Evolutionary conservation across 2,113 vertebrate genomes (phyloP), one percentile per base, ranked within the genome.

Genomic region (Corydoras sp.): DNA sequence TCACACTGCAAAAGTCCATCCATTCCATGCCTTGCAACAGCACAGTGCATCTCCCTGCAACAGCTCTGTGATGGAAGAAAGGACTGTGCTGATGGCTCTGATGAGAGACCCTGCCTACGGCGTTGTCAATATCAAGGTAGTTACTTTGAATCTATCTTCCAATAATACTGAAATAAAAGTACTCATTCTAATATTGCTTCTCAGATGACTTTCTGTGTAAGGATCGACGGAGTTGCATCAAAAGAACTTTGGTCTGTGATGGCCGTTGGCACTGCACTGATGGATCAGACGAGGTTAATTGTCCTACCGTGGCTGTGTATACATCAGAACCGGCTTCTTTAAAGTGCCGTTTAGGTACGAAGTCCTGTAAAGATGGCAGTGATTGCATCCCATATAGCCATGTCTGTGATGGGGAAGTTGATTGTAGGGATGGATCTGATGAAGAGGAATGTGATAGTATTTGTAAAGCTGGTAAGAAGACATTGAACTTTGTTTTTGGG

Each of bases 371-470:
- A 4, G 88, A 93, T 0, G 86, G 88, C 31, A 81, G 64, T 0
- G 84, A 81, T 3, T 95, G 92, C 0, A 77, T 95, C 11, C 75
- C 86, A 5, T 72, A 65, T 9, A 88, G 85, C 30, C 88, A 89
- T 0, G 0, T 92, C 15, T 94, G 94, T 64, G 90, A 95, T 43
- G 92, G 92, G 13, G 86, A 91, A 31, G 68, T 11, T 3, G 92
- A 95, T 84, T 94, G 94, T 51, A 43, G 2, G 0, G 93, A 95
- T 58, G 92, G 90, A 54, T 94, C 92, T 0, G 92, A 96, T 69
- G 90, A 92, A 72, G 81, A 83, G 0, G 91, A 87, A 0, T 80
- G 86, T 24, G 54, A 65, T 15, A 54, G 81, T 68, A 89, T 86
- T 5, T 81, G 75, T 29, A 70, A 59, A 9, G 79, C 84, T 83